Base-by-base conservation (phyloP, 2,888 invertebrate genomes). In the Amblyjoppa proteus region DNA sequence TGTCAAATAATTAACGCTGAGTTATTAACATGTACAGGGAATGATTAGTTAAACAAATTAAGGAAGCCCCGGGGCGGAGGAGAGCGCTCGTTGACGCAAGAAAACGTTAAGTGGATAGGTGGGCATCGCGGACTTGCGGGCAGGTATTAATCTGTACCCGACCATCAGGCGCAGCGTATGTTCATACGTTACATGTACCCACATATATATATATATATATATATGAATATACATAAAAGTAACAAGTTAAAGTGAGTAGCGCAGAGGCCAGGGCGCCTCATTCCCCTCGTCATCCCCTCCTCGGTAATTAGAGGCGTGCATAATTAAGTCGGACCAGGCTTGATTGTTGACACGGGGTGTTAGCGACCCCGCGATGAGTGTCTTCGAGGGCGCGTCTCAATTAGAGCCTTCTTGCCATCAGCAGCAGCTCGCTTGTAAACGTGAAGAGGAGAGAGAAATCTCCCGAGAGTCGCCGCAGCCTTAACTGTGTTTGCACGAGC, bases 231-330 rank as follows among this genome's bases (percentile, higher is more conserved):
- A 56, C 70, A 66, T 75, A 75, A 16, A 34, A 31, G 64, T 74
- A 41, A 70, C 64, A 41, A 61, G 51, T 71, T 13, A 73, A 71
- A 56, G 81, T 45, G 80, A 73, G 76, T 16, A 45, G 41, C 56
- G 70, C 61, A 70, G 66, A 81, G 75, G 83, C 73, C 61, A 75
- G 76, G 73, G 82, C 86, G 86, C 84, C 83, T 77, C 83, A 66
- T 84, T 87, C 86, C 83, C 84, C 81, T 85, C 70, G 80, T 78
- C 81, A 79, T 79, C 70, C 81, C 87, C 81, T 66, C 81, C 88
- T 89, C 90, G 91, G 92, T 92, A 93, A 93, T 93, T 93, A 93
- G 93, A 91, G 93, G 92, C 93, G 93, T 93, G 93, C 92, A 93
- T 93, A 93, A 93, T 93, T 93, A 93, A 92, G 89, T 87, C 69